These are phyloP conservation scores for Artemia franciscana DNA, from an alignment of 1,140 invertebrate species.

Conservation along the genomic window DNA sequence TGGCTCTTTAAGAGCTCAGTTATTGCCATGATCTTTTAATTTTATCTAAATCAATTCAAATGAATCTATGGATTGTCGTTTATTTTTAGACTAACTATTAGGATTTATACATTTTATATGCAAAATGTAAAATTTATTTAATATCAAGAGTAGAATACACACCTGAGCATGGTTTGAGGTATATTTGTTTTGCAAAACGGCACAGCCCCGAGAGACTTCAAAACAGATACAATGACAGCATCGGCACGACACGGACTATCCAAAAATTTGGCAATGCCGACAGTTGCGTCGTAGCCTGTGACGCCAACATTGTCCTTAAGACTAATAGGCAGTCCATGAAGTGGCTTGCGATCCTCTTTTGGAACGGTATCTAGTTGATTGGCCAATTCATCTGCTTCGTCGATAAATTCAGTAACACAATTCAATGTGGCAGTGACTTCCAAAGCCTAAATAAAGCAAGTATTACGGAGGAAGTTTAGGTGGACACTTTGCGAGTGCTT, in stretches of 20 bases:
- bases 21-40: no score
- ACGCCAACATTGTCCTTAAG: slow-evolving; percentile 19
- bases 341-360: slow-evolving; percentile 13
- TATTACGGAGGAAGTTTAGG: no score
- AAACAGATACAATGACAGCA: slow-evolving; percentile 17
- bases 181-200: slow-evolving; percentile 26
- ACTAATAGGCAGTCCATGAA: slow-evolving; percentile 20
- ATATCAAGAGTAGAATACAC: no score
- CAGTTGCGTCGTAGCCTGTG: slow-evolving; percentile 22
- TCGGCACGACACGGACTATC: slow-evolving; percentile 16
- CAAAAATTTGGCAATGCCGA: slow-evolving; percentile 21
- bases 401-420: slow-evolving; percentile 18
- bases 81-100: no score
- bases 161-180: slow-evolving; percentile 18
- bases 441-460: slow-evolving; percentile 15
- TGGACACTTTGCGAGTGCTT: no score
- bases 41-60: no score
- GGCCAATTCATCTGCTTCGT: slow-evolving; percentile 18
- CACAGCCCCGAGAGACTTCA: slow-evolving; percentile 19
- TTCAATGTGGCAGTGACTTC: slow-evolving; percentile 16
- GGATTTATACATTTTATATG: no score
- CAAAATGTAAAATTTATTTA: no score
- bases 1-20: no score
- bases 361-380: slow-evolving; percentile 15
- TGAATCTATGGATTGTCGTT: no score